Base-by-base conservation (phyloP, 2,113 vertebrate species). In the Lucifuga dentata region DNA sequence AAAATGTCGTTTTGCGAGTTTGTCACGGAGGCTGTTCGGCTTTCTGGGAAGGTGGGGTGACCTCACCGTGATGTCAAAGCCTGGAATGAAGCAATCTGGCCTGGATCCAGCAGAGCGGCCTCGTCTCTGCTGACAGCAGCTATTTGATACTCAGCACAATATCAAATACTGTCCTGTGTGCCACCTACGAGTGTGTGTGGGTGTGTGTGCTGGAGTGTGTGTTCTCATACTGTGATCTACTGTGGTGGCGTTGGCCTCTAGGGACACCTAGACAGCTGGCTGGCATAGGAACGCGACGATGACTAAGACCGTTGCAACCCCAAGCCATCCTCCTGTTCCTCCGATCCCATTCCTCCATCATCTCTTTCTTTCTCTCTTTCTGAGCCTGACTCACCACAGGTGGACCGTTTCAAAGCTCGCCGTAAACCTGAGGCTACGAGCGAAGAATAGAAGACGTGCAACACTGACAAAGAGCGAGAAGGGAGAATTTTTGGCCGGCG, bases 51-150 rank as follows among this genome's bases (percentile, higher is more conserved):
- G 29, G 62, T 60, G 57, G 50, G 41, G 17, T 23, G 68, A 77
- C 72, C 72, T 74, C 38, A 13, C 55, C 60, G 69, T 67, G 17
- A 1, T 68, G 60, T 76, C 64, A 76, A 63, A 60, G 48, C 55
- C 59, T 68, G 65, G 66, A 45, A 46, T 58, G 41, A 75, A 64
- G 50, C 51, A 59, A 39, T 59, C 72, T 79, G 78, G 84, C 61
- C 16, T 2, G 66, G 50, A 1, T 79, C 77, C 84, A 81, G 74
- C 61, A 15, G 1, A 2, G 51, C 9, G 45, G 44, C 65, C 68
- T 55, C 29, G 51, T 56, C 55, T 82, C 52, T 80, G 80, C 83
- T 85, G 79, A 83, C 83, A 76, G 41, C 72, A 70, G 77, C 55
- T 58, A 44, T 83, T 85, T 80, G 69, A 76, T 58, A 68, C 69